Base-by-base conservation (phyloP, 2,888 invertebrate species). In the Brenthis daphne region DNA sequence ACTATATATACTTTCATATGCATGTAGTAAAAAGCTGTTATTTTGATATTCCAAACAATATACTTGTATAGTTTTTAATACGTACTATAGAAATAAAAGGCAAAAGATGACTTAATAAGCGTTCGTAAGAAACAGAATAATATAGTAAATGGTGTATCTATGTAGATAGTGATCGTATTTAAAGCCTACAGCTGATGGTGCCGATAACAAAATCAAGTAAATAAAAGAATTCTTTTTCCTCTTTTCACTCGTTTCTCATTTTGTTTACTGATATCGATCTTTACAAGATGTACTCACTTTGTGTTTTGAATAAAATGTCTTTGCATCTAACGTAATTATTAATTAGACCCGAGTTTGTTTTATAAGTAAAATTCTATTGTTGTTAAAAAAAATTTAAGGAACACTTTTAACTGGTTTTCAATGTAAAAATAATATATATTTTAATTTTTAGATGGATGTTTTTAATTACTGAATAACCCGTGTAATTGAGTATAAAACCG, bases 401-500 rank as follows among this genome's bases (percentile, higher is more conserved):
- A 37, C 8, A 37, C 37, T 6, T 37, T 29, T 4, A 29, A 29
- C 5, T 29, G 0, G 29, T 29, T 4, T 29, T 29, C 3, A 29
- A 29, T 5, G 29, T 29, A 29, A 29, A 4, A 4, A 29, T 29
- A 4, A 29, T 29, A 5, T 29, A 29, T 29, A 29, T 29, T 29
- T 29, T 5, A 29, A 29, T 29, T 29, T 29, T 29, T 43, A 50
- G 4, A 60, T 29, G 13, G n/a, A 29, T 58, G 1, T 24, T 48
- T 50, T 60, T 50, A 50, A 16, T 60, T 33, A 60, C 33, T 60
- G 60, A 60, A 66, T 58, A 65, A 48, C 20, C 24, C 57, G 58
- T 69, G 64, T 65, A 65, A 69, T 72, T 65, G 67, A 68, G 68
- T 67, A 54, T 70, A 63, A 47, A 65, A 68, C 70, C 71, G 61